Evolutionary conservation across 2,888 invertebrate species (phyloP).

Genomic region (Apeira syringaria): DNA sequence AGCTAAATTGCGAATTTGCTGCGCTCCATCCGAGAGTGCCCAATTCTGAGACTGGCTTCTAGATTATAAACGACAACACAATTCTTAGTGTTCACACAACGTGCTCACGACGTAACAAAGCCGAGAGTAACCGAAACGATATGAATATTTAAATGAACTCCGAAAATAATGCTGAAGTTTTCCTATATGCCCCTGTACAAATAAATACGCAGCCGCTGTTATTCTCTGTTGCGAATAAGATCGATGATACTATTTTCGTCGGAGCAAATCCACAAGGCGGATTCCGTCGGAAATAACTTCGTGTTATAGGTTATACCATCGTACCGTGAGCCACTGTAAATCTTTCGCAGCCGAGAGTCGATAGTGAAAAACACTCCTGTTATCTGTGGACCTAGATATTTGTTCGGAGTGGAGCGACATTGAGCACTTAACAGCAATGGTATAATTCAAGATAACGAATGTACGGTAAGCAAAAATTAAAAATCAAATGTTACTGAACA

Average conservation of each 20-base stretch:
- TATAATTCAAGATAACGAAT: slow-evolving; percentile 42
- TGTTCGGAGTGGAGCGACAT: slow-evolving; percentile 42
- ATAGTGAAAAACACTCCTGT: slow-evolving; percentile 67
- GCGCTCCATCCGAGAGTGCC: slow-evolving; percentile 36
- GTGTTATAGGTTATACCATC: slow-evolving; percentile 68
- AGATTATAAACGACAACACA: slow-evolving; percentile 5
- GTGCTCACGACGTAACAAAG: slow-evolving; percentile 4
- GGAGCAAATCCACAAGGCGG: slow-evolving; percentile 73
- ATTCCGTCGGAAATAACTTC: slow-evolving; percentile 77
- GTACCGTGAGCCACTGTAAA: slow-evolving; percentile 58
- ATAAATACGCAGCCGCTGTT: slow-evolving; percentile 64
- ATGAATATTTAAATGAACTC: slow-evolving; percentile 51
- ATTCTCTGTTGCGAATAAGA: slow-evolving; percentile 69
- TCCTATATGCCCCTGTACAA: slow-evolving; percentile 55
- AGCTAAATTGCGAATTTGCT: slow-evolving; percentile 59
- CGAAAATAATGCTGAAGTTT: slow-evolving; percentile 50
- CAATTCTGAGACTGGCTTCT: slow-evolving; percentile 8
- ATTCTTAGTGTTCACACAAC: background rate
- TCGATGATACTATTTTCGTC: slow-evolving; percentile 77
- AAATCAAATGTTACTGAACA: slow-evolving; percentile 37
- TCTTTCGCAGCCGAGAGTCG: slow-evolving; percentile 66
- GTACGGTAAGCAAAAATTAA: slow-evolving; percentile 33
- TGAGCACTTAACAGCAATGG: slow-evolving; percentile 41
- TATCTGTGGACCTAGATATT: slow-evolving; percentile 46
- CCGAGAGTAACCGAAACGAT: slow-evolving; percentile 15